phyloP scores from a whole-genome alignment of 2,113 vertebrate genomes.

The Camelus bactrianus region DNA sequence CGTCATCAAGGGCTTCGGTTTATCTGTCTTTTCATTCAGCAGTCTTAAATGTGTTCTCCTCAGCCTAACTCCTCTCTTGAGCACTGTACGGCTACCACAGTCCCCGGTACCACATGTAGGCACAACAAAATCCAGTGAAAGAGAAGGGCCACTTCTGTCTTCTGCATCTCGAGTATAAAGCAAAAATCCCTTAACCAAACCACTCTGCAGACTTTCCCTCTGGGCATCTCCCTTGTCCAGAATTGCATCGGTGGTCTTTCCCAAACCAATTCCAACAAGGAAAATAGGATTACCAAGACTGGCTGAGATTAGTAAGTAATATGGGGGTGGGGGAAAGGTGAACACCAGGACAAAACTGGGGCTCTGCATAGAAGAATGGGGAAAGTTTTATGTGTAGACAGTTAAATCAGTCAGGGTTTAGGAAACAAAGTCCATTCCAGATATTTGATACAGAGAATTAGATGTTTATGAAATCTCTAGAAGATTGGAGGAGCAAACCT shows the following conservation, averaged over 20 bases:
- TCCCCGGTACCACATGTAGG: not conserved
- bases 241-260: not conserved
- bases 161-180: not conserved
- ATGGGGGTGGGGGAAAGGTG: fast-evolving
- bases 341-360: not conserved
- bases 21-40: not conserved
- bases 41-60: not conserved
- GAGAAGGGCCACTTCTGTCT: not conserved
- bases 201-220: not conserved
- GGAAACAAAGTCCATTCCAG: not conserved
- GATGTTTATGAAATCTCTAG: not conserved
- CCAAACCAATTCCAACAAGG: not conserved
- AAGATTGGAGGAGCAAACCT: not conserved
- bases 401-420: not conserved
- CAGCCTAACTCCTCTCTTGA: not conserved
- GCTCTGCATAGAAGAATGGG: not conserved
- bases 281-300: not conserved
- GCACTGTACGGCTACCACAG: not conserved
- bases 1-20: not conserved
- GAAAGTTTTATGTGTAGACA: not conserved
- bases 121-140: not conserved
- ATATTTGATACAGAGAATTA: not conserved
- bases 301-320: not conserved
- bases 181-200: not conserved
- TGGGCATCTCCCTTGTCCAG: not conserved